Evolutionary conservation across 2,113 vertebrate species (phyloP).

Genomic region (Candoia aspera): DNA sequence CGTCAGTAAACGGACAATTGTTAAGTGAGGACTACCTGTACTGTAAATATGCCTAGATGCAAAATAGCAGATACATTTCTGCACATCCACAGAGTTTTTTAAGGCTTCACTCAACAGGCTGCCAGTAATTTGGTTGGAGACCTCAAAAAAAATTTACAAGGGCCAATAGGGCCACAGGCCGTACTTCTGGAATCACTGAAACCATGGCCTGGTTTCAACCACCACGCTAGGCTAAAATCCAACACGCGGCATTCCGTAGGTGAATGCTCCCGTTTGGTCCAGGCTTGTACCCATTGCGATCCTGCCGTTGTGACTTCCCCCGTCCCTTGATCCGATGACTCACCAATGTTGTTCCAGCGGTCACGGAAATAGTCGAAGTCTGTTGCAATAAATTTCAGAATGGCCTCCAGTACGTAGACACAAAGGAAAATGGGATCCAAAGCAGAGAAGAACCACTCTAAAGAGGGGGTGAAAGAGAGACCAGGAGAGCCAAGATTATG

Average conservation of each 20-base stretch:
- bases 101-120: neutral
- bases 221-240: neutral
- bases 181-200: neutral
- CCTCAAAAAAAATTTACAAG: neutral
- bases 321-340: neutral
- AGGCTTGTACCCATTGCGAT: neutral
- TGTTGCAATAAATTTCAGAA: neutral
- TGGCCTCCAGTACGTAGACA: slow-evolving; percentile 13
- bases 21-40: too few species aligned
- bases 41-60: too few species aligned
- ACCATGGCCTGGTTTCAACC: neutral
- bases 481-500: neutral
- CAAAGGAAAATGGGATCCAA: slow-evolving; percentile 8
- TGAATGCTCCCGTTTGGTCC: neutral
- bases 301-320: neutral
- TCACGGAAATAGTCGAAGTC: neutral
- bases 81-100: too few species aligned
- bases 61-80: too few species aligned
- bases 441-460: slow-evolving; percentile 29
- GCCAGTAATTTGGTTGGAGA: neutral
- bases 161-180: neutral
- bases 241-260: neutral
- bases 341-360: slow-evolving; percentile 13
- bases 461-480: too few species aligned
- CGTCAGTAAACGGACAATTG: too few species aligned